phyloP scores from a whole-genome alignment of 1,140 invertebrate genomes.

The Ctenoplectra terminalis region DNA sequence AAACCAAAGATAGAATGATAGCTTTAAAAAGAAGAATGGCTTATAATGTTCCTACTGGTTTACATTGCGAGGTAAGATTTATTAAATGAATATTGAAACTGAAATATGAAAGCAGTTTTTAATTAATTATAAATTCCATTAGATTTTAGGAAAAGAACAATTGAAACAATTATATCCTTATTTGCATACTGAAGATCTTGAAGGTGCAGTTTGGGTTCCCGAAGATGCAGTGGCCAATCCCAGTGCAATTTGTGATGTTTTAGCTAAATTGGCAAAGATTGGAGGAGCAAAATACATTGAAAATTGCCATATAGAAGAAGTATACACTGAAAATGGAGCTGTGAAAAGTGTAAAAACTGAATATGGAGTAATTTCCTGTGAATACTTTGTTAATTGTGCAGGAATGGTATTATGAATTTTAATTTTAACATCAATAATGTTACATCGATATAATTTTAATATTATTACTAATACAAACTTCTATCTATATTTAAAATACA shows the following conservation, averaged over 20 bases:
- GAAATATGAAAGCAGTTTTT: neutral
- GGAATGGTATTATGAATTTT: slow-evolving; percentile 85
- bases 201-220: slow-evolving; percentile 89
- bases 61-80: slow-evolving; percentile 82
- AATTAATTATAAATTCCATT: neutral
- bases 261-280: slow-evolving; percentile 85
- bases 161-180: slow-evolving; percentile 85
- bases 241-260: slow-evolving; percentile 84
- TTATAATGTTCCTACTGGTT: slow-evolving; percentile 84
- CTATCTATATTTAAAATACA: slow-evolving; percentile 63
- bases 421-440: neutral
- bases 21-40: slow-evolving; percentile 85
- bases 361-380: slow-evolving; percentile 85
- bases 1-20: slow-evolving; percentile 88
- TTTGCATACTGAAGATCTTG: slow-evolving; percentile 86
- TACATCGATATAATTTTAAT: neutral
- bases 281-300: slow-evolving; percentile 86
- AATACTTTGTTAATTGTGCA: slow-evolving; percentile 90
- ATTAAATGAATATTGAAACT: neutral
- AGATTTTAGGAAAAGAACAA: slow-evolving; percentile 79
- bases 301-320: slow-evolving; percentile 84
- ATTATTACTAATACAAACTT: slow-evolving; percentile 11
- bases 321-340: slow-evolving; percentile 84
- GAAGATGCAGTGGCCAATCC: slow-evolving; percentile 89
- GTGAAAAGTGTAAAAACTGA: slow-evolving; percentile 86